Conservation (phyloP, 2,797 vertebrate genomes). For the Trachops cirrhosus region DNA sequence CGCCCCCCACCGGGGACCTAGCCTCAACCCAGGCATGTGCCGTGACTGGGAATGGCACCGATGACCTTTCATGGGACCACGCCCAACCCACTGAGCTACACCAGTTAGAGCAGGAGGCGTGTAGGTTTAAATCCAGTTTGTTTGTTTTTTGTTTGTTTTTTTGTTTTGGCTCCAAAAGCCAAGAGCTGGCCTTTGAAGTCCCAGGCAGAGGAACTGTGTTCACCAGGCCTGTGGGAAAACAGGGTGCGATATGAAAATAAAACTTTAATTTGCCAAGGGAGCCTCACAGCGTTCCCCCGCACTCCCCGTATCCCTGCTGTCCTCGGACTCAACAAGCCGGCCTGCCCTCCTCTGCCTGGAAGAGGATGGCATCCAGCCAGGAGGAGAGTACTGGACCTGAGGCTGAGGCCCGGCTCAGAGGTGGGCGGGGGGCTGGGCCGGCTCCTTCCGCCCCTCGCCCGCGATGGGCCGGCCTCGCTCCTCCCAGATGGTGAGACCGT, state of each 20-base stretch:
- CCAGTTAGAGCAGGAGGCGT: neutral
- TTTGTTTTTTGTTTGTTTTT: neutral
- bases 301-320: neutral
- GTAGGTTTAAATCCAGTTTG: neutral
- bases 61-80: neutral
- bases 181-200: neutral
- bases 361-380: neutral
- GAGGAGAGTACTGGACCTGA: neutral
- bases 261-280: conserved; percentile 58
- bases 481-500: conserved; percentile 94
- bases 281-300: neutral
- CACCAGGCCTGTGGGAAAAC: neutral
- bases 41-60: too few species aligned
- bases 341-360: neutral
- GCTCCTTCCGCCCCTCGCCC: conserved; percentile 80
- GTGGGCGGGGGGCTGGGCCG: conserved; percentile 77
- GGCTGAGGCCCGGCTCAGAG: conserved; percentile 78
- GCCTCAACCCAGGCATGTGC: too few species aligned
- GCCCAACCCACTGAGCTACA: neutral
- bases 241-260: conserved; percentile 51
- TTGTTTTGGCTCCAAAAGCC: neutral
- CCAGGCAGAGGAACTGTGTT: neutral
- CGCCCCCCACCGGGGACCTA: too few species aligned
- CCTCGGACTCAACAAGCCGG: neutral
- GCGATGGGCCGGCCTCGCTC: conserved; percentile 87